Evolutionary conservation across 1,140 invertebrate species (phyloP).

Genomic region (Holotrichia oblita): DNA sequence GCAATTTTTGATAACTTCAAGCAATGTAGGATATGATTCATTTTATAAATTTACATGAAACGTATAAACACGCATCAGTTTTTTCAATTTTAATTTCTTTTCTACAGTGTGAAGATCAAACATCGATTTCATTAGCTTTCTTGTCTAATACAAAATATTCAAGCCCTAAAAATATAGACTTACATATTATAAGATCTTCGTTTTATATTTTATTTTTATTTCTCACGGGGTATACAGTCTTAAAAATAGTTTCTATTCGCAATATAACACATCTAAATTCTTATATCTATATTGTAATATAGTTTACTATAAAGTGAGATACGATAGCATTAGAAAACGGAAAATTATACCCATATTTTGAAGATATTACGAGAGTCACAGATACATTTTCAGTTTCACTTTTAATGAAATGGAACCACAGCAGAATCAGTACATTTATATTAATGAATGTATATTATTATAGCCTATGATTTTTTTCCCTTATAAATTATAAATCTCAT

Average conservation of each 20-base stretch:
- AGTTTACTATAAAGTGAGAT: neutral
- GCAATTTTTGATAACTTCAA: too few relatives aligned
- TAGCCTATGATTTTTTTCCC: neutral
- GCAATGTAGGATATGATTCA: too few relatives aligned
- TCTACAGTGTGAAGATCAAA: neutral
- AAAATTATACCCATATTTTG: neutral
- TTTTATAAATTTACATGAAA: too few relatives aligned
- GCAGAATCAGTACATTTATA: neutral
- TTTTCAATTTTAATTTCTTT: too few relatives aligned
- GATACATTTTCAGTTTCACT: neutral
- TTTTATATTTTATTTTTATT: neutral
- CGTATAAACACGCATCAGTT: too few relatives aligned
- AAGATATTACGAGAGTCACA: neutral
- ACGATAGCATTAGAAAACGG: neutral
- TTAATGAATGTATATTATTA: neutral
- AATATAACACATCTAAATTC: slow-evolving; percentile 40
- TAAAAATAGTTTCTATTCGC: slow-evolving; percentile 32
- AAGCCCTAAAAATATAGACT: slow-evolving; percentile 26
- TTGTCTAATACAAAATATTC: slow-evolving; percentile 37
- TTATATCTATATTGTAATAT: neutral
- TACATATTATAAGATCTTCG: slow-evolving; percentile 7
- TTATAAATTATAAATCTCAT: neutral
- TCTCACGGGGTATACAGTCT: slow-evolving; percentile 16
- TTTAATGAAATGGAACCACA: neutral
- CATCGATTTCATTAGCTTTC: slow-evolving; percentile 5